A percentile compares a stretch with the other conserved stretches of the same genome.
phyloP scores from a whole-genome alignment of 2,888 invertebrate genomes.

The Ormyrus rosae region DNA sequence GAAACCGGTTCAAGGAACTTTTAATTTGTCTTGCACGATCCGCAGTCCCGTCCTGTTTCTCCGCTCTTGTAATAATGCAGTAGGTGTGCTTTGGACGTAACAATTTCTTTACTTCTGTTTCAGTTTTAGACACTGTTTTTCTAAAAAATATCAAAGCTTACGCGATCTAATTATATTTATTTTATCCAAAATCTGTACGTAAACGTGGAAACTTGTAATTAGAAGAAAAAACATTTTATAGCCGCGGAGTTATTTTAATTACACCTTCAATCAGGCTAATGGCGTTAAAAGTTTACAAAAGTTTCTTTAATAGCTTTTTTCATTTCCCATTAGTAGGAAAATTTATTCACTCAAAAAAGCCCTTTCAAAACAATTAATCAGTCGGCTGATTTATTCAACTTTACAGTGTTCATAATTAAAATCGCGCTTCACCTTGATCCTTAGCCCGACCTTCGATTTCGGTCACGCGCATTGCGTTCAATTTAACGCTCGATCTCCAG shows the following conservation, averaged over 20 bases:
- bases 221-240: neutral
- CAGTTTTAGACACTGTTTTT: neutral
- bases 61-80: slow-evolving; percentile 5
- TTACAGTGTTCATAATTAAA: no score
- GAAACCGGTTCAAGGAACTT: slow-evolving; percentile 40
- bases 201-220: no score
- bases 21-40: slow-evolving; percentile 41
- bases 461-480: slow-evolving; percentile 17
- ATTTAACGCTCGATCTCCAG: slow-evolving; percentile 42
- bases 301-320: slow-evolving; percentile 12
- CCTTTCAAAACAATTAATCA: neutral
- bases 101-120: neutral
- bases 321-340: slow-evolving; percentile 29
- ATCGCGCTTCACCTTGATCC: neutral
- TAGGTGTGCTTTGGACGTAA: neutral
- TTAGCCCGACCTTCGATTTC: neutral
- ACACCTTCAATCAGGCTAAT: slow-evolving; percentile 26
- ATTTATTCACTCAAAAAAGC: slow-evolving; percentile 15
- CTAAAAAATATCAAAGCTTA: no score
- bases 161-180: no score
- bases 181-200: no score
- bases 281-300: slow-evolving; percentile 19
- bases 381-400: neutral
- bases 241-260: neutral
- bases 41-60: neutral